These are phyloP conservation scores for Physella acuta DNA, from an alignment of 1,140 invertebrate genomes.

Conservation along the genomic window DNA sequence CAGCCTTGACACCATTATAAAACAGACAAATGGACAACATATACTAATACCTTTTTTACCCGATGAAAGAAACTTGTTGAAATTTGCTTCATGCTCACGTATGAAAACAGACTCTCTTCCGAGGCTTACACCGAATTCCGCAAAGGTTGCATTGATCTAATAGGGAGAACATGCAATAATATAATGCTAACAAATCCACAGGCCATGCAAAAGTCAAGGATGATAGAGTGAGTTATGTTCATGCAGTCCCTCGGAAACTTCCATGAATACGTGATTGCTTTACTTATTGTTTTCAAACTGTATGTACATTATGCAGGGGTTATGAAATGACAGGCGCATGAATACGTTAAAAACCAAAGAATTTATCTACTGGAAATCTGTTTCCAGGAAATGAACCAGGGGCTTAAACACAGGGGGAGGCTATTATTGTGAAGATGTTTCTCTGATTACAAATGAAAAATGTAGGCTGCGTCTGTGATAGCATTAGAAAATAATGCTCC, in stretches of 20 bases:
- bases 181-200: constrained; percentile 15
- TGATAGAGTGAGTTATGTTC: background rate
- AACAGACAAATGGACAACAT: no score
- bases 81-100: constrained; percentile 79
- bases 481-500: no score
- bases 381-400: no score
- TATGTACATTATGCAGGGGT: no score
- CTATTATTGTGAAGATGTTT: no score
- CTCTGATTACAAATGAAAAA: no score
- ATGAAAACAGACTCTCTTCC: constrained; percentile 80
- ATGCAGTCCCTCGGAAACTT: background rate
- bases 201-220: constrained; percentile 22
- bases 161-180: constrained; percentile 12
- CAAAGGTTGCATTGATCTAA: constrained; percentile 87
- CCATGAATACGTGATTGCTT: no score
- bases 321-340: background rate
- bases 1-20: no score
- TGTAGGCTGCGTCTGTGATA: no score
- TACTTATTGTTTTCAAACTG: no score
- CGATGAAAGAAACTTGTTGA: constrained; percentile 58
- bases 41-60: constrained; percentile 24
- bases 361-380: background rate
- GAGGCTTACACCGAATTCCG: constrained; percentile 73
- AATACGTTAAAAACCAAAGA: background rate
- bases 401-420: no score